Percentiles rank a stretch among this genome's conserved stretches.
Conservation (phyloP, 2,113 vertebrate genomes). For the Alexandromys fortis region DNA sequence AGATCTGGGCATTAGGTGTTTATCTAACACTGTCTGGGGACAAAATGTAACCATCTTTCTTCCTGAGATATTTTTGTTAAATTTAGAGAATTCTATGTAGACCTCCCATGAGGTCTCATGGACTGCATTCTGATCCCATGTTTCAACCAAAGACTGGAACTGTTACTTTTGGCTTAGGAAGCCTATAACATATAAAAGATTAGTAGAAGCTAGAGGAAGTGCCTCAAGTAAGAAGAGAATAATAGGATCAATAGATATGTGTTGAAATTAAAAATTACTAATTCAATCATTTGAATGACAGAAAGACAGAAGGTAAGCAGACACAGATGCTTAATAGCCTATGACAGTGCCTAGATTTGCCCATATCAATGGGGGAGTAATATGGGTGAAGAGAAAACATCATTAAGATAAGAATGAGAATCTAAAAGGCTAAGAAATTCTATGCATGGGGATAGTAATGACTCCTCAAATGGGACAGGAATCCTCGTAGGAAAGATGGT, state of each 20-base stretch:
- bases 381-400: background rate
- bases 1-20: background rate
- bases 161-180: background rate
- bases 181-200: background rate
- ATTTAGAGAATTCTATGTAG: background rate
- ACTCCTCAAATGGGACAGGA: background rate
- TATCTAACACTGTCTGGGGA: background rate
- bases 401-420: background rate
- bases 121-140: background rate
- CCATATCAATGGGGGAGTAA: background rate
- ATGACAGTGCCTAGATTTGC: background rate
- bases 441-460: background rate
- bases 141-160: background rate
- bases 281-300: background rate
- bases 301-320: background rate
- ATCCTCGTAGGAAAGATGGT: background rate
- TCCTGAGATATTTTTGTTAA: background rate
- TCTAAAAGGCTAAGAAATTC: background rate
- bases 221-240: background rate
- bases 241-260: background rate
- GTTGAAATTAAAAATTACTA: slow-evolving; percentile 11
- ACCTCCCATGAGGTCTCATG: background rate
- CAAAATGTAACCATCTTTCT: background rate
- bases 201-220: background rate
- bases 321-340: background rate